Base-by-base conservation (phyloP, 1,140 invertebrate genomes). In the Wiebesia pumilae region DNA sequence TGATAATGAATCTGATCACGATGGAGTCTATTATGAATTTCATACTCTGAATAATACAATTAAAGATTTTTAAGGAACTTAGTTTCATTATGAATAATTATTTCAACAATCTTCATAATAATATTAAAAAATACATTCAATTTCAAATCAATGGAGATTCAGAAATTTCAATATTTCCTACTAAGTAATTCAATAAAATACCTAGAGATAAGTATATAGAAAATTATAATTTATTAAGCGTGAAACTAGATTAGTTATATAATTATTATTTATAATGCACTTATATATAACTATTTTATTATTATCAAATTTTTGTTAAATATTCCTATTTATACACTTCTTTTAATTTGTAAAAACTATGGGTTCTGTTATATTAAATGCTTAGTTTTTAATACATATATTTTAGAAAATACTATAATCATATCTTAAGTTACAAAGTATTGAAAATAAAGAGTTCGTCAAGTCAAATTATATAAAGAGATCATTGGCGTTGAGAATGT, bases 391-490 rank as follows among this genome's bases (percentile, higher is more conserved):
- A 47, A 47, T 47, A 21, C 51, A 3, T 54, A 19, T 54, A 35
- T 10, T 47, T 54, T 3, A 54, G 12, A 79, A 35, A 65, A 38
- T 40, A 38, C 30, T 77, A 30, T 77, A 12, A 30, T 3, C 33
- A 21, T 47, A 30, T 27, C 12, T 69, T 16, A 73, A 92, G 91
- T 65, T 92, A 12, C 47, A 90, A 87, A 90, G 90, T 9, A 81
- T 92, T 0, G 90, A 91, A n/a, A 33, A 88, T 0, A 77, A 87
- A 6, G 92, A 94, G 79, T 84, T 84, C 12, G 87, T 84, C 78
- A 94, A 90, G 88, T 92, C 91, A 0, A 89, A 82, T 54, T 94
- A 94, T 75, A 91, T 94, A 21, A 94, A 94, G 77, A 90, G 91
- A 67, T 90, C 90, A 21, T 90, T 94, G 33, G 93, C 89, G 0